Conservation (phyloP, 1,140 invertebrate genomes). For the Eciton burchellii region DNA sequence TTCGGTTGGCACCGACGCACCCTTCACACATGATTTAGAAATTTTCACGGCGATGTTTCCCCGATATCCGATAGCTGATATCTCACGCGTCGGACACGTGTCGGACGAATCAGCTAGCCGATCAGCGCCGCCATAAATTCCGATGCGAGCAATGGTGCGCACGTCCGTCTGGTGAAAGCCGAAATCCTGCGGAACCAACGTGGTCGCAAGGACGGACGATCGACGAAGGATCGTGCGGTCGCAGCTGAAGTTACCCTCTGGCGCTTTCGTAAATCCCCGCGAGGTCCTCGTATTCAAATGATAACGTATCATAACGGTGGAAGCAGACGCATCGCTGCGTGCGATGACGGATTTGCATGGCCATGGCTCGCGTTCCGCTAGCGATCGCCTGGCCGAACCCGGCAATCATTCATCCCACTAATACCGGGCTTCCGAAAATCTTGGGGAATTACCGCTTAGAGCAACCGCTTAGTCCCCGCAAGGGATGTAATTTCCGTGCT, state of each 20-base stretch:
- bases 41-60: too few species aligned
- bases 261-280: not conserved
- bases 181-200: not conserved
- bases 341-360: conserved; percentile 7
- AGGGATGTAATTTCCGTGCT: conserved; percentile 71
- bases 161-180: too few species aligned
- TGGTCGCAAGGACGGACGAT: too few species aligned
- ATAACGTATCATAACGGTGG: not conserved
- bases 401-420: conserved; percentile 68
- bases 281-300: not conserved
- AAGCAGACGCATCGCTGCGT: not conserved
- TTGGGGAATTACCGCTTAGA: conserved; percentile 68
- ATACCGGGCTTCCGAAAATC: conserved; percentile 69
- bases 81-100: too few species aligned
- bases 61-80: too few species aligned
- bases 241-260: not conserved
- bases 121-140: too few species aligned
- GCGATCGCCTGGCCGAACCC: not conserved
- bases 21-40: not conserved
- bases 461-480: conserved; percentile 52
- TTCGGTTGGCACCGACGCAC: not conserved
- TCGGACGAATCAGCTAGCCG: too few species aligned
- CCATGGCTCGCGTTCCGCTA: conserved; percentile 5
- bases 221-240: too few species aligned
- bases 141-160: too few species aligned